Percentiles rank a stretch among this genome's conserved stretches.
Evolutionary conservation across 2,797 vertebrate genomes (phyloP).

Genomic region (Dendrocincla fuliginosa): DNA sequence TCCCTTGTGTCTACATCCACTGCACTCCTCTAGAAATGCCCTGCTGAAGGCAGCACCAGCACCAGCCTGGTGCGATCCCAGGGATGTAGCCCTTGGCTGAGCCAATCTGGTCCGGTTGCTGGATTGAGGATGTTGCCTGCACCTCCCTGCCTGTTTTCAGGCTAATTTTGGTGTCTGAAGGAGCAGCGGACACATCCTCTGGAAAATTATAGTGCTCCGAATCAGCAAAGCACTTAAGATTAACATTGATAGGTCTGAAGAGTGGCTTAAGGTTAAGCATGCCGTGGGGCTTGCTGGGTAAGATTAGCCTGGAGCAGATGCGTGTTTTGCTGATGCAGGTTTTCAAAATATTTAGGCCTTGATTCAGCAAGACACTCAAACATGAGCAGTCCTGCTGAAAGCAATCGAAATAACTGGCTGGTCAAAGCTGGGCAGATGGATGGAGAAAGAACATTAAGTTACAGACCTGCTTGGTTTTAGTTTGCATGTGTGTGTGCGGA

Average conservation of each 20-base stretch:
- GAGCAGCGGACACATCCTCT: not conserved
- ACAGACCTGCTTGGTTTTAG: not conserved
- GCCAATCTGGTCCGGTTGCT: accelerated
- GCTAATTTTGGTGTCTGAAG: not conserved
- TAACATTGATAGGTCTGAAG: conserved; percentile 2
- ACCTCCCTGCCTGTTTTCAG: not conserved
- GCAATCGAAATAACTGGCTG: not conserved
- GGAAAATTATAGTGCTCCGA: not conserved
- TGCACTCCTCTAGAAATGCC: not conserved
- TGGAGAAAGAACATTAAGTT: not conserved
- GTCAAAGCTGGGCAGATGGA: not conserved
- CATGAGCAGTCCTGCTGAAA: not conserved
- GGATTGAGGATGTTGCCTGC: not conserved
- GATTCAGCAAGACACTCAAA: not conserved
- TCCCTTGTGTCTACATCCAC: not conserved
- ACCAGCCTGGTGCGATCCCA: not conserved
- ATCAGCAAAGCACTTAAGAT: conserved; percentile 25
- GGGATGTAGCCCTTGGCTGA: not conserved
- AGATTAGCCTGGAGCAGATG: not conserved
- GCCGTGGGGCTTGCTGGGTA: not conserved
- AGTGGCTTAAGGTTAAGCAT: conserved; percentile 13
- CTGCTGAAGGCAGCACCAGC: not conserved
- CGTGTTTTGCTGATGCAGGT: not conserved
- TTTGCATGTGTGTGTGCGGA: accelerated
- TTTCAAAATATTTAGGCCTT: conserved; percentile 7